Conservation (phyloP, 2,797 vertebrate genomes). For the Linurgus olivaceus region DNA sequence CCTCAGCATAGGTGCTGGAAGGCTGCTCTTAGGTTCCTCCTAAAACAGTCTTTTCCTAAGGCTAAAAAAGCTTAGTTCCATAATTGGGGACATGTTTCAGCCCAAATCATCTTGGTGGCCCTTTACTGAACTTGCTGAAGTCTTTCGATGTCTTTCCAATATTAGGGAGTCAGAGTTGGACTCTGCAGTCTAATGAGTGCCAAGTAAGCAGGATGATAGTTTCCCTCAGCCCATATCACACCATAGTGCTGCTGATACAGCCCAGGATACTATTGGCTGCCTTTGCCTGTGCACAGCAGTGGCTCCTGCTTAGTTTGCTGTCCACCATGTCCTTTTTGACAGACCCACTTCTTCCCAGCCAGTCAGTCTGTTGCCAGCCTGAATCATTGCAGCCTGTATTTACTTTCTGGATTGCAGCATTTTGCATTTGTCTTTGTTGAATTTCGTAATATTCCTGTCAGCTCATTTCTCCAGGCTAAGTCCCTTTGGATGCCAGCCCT, state of each 20-base stretch:
- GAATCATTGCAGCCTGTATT: background rate
- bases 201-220: background rate
- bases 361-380: fast-evolving
- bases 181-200: background rate
- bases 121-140: background rate
- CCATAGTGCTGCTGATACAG: background rate
- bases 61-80: background rate
- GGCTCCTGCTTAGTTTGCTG: background rate
- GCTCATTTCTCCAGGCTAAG: background rate
- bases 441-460: background rate
- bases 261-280: background rate
- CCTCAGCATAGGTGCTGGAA: background rate
- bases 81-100: background rate
- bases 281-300: background rate
- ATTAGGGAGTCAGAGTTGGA: background rate
- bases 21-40: background rate
- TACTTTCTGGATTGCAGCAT: background rate
- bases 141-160: background rate
- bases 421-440: background rate
- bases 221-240: background rate
- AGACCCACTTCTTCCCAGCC: background rate
- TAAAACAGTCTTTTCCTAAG: background rate
- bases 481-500: background rate
- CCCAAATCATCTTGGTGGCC: background rate
- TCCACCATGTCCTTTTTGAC: background rate